Conservation (phyloP, 2,888 invertebrate genomes). For the Eurytoma adleriae region DNA sequence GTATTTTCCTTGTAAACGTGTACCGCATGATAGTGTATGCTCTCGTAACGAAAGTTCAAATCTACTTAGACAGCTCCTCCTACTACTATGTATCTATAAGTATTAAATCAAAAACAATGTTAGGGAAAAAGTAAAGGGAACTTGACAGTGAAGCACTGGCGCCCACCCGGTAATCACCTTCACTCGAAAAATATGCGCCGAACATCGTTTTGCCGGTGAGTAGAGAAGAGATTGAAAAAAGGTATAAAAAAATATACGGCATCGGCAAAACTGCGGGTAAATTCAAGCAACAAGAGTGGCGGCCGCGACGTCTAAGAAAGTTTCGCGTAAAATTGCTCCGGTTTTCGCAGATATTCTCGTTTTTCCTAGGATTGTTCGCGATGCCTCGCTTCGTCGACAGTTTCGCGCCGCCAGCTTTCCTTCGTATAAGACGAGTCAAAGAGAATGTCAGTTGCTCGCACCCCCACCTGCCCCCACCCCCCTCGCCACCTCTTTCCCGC, state of each 20-base stretch:
- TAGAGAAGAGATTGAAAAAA: background rate
- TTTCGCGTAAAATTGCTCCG: conserved; percentile 63
- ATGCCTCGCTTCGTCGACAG: conserved; percentile 8
- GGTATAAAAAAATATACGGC: background rate
- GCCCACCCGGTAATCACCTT: too few relatives aligned
- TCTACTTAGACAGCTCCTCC: too few relatives aligned
- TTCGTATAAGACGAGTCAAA: conserved; percentile 1
- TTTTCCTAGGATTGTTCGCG: conserved; percentile 40
- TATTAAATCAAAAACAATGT: too few relatives aligned
- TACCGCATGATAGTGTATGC: too few relatives aligned
- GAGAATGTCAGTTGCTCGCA: conserved; percentile 7
- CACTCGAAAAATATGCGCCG: too few relatives aligned
- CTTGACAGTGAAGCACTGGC: too few relatives aligned
- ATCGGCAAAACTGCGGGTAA: background rate
- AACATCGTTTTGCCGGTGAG: too few relatives aligned
- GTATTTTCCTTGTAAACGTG: too few relatives aligned
- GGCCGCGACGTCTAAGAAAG: conserved; percentile 50
- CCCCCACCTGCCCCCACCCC: background rate
- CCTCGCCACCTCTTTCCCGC: background rate
- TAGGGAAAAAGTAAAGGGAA: too few relatives aligned
- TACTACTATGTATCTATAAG: too few relatives aligned
- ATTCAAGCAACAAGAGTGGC: conserved; percentile 38
- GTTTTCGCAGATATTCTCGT: conserved; percentile 57
- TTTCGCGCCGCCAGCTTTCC: conserved; percentile 27
- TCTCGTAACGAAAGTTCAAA: too few relatives aligned